Base-by-base conservation (phyloP, 2,888 invertebrate genomes). In the Cremastobaeus sp. region DNA sequence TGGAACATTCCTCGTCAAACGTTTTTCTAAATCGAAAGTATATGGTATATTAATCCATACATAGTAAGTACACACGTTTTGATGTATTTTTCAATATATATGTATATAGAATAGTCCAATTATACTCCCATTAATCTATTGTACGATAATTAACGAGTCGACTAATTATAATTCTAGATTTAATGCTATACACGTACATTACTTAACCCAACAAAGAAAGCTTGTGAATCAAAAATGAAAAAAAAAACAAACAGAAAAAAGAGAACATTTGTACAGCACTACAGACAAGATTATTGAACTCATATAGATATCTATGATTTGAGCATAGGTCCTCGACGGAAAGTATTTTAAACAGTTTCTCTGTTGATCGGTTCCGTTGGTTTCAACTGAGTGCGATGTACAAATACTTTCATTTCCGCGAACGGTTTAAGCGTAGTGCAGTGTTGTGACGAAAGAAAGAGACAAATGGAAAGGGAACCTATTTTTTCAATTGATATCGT, bases 1-100 rank as follows among this genome's bases (percentile, higher is more conserved):
- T 75, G 75, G 71, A 50, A 68, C 68, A 68, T 71, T 68, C 75
- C 75, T 75, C 75, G 75, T 75, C 75, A 75, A 75, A 75, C 75
- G 71, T 75, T 75, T 70, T 71, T 75, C 75, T 68, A 71, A 75
- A 75, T 71, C 71, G 75, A 75, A 75, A 75, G 75, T 75, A 75
- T 59, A 74, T 71, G 71, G 45, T 70, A 74, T 75, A 59, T 21
- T 75, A 68, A 75, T 57, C 69, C 34, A 64, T 71, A 70, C n/a
- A 65, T 43, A 68, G 37, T 75, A 75, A 71, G 60, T 25, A 70
- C 52, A 59, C 62, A 71, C 59, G 52, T 70, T 70, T 71, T 64
- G 66, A 75, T 75, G 75, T 71, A 75, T 66, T 75, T 74, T 75
- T 68, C 71, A 75, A 71, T 75, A 75, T 75, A 75, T 68, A 71